phyloP scores from a whole-genome alignment of 2,113 vertebrate genomes.

The Copsychus sechellarum region DNA sequence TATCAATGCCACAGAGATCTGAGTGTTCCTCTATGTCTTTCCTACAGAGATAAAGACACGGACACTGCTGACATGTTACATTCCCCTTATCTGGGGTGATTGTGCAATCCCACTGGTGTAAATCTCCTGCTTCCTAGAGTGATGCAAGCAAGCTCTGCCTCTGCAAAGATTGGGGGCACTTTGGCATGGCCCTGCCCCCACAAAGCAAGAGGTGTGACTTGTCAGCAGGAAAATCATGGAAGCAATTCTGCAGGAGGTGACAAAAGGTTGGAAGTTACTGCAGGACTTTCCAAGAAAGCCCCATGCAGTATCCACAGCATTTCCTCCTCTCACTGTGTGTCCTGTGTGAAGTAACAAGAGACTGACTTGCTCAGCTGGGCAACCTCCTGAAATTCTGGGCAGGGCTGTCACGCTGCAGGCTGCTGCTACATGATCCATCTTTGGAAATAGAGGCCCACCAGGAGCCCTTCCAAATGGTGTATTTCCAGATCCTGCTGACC shows the following conservation, averaged over 20 bases:
- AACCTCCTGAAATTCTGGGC: background rate
- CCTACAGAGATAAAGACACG: background rate
- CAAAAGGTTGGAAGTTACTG: background rate
- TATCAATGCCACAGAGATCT: background rate
- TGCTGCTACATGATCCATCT: background rate
- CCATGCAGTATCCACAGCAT: background rate
- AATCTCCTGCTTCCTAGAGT: background rate
- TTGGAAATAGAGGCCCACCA: background rate
- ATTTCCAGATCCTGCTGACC: background rate
- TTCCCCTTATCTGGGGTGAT: conserved; percentile 30
- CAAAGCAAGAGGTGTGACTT: conserved; percentile 3
- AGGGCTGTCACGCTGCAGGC: background rate
- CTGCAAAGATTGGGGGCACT: background rate
- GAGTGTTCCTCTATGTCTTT: background rate
- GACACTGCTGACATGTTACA: conserved; percentile 32
- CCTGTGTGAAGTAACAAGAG: background rate
- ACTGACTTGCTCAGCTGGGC: background rate
- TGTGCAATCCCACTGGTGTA: conserved; percentile 19
- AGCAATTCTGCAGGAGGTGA: background rate
- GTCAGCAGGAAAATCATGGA: background rate
- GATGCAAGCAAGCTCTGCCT: background rate
- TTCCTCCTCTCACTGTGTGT: background rate
- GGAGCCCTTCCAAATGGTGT: rapidly evolving
- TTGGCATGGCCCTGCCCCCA: background rate
- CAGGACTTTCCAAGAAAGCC: background rate